A percentile compares a stretch with the other conserved stretches of the same genome.
Conservation (phyloP, 2,888 invertebrate genomes). For the Ferrisia virgata region DNA sequence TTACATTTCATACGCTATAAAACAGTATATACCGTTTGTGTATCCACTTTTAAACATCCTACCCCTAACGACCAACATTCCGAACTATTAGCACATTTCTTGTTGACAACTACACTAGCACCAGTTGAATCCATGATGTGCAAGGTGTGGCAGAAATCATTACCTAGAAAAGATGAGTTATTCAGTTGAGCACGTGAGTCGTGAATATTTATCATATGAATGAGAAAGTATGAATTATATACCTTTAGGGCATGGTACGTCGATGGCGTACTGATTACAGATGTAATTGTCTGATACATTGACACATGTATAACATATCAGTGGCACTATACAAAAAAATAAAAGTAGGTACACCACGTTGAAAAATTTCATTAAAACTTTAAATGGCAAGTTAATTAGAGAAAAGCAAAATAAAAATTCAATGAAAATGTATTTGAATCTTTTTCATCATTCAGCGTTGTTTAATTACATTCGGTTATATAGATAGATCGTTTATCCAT, state of each 20-base stretch:
- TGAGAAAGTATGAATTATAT: slow-evolving; percentile 46
- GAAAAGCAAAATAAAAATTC: not conserved
- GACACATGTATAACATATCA: slow-evolving; percentile 63
- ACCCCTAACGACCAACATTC: slow-evolving; percentile 62
- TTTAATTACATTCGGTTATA: not conserved
- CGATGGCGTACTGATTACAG: slow-evolving; percentile 64
- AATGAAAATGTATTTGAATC: not conserved
- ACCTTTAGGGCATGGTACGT: slow-evolving; percentile 61
- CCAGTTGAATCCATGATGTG: slow-evolving; percentile 64
- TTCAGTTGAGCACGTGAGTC: not conserved
- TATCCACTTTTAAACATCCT: slow-evolving; percentile 62
- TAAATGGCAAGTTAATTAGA: not conserved
- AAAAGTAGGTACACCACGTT: not conserved
- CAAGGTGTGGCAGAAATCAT: slow-evolving; percentile 63
- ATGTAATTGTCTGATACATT: slow-evolving; percentile 64
- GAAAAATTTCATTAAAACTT: not conserved
- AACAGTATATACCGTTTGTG: slow-evolving; percentile 57
- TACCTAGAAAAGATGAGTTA: slow-evolving; percentile 53
- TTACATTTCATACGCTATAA: too few relatives aligned
- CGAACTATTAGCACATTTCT: slow-evolving; percentile 62
- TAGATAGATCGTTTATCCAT: not conserved
- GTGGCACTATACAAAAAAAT: slow-evolving; percentile 49
- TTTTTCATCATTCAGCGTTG: not conserved
- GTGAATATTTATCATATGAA: not conserved
- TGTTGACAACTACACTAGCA: slow-evolving; percentile 63